Percentiles rank a stretch among this genome's conserved stretches.
phyloP scores from a whole-genome alignment of 2,888 invertebrate genomes.

The Euplagia quadripunctaria region DNA sequence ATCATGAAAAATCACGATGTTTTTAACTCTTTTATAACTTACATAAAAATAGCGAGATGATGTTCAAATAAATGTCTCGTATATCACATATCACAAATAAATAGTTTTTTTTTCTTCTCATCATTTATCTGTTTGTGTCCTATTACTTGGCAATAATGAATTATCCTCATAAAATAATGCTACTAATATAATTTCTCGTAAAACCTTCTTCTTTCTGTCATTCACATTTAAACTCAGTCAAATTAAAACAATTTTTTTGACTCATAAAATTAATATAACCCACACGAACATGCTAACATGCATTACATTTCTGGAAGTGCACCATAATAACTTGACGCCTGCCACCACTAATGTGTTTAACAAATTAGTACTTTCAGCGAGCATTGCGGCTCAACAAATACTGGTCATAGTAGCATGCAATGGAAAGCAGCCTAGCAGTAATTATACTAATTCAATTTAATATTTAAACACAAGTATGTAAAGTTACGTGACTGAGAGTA shows the following conservation, averaged over 20 bases:
- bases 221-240: background rate
- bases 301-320: slow-evolving; percentile 26
- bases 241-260: background rate
- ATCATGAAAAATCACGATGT: too few relatives aligned
- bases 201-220: background rate
- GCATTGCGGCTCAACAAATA: slow-evolving; percentile 29
- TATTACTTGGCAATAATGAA: too few relatives aligned
- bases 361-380: slow-evolving; percentile 17
- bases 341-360: slow-evolving; percentile 7
- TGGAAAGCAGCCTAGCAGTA: slow-evolving; percentile 50
- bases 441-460: slow-evolving; percentile 32
- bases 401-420: slow-evolving; percentile 47
- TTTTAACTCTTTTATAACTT: too few relatives aligned
- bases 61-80: too few relatives aligned
- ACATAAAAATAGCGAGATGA: too few relatives aligned
- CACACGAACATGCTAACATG: slow-evolving; percentile 37
- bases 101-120: too few relatives aligned
- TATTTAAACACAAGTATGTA: slow-evolving; percentile 35
- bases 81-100: too few relatives aligned
- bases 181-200: background rate
- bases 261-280: background rate
- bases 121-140: too few relatives aligned
- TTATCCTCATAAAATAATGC: too few relatives aligned
- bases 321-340: slow-evolving; percentile 39
- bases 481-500: slow-evolving; percentile 41